Conservation (phyloP, 2,113 vertebrate species). For the Sinocyclocheilus anophthalmus region DNA sequence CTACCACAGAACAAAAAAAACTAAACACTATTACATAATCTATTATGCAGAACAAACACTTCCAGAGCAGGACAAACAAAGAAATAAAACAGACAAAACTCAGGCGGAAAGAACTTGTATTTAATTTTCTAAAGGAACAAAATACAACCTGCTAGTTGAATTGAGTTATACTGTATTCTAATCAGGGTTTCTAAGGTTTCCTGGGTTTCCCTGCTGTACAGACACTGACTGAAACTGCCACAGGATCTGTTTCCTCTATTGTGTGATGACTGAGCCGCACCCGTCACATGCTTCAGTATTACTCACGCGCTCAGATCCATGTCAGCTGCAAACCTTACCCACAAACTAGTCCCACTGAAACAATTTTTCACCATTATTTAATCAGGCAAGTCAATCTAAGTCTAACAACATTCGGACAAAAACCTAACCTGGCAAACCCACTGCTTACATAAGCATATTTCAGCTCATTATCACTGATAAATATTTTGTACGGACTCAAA, state of each 20-base stretch:
- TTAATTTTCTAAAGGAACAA: not conserved
- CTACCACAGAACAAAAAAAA: not conserved
- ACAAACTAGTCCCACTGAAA: constrained; percentile 33
- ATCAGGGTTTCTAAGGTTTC: not conserved
- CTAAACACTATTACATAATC: no score
- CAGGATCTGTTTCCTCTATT: constrained; percentile 31
- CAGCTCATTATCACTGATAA: no score
- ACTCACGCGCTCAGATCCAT: constrained; percentile 56
- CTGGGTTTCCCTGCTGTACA: not conserved
- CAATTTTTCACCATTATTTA: no score
- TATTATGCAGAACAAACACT: not conserved
- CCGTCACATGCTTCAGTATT: not conserved
- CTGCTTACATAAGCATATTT: no score
- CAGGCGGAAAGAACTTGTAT: no score
- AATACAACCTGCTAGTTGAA: not conserved
- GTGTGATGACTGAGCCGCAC: not conserved
- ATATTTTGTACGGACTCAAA: no score
- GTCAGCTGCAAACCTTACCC: constrained; percentile 58
- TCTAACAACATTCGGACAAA: no score
- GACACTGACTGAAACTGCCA: not conserved
- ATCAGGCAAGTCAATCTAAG: no score
- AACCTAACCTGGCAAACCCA: no score
- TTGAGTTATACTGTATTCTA: not conserved
- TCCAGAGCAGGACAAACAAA: not conserved
- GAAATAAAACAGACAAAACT: not conserved